Evolutionary conservation across 2,888 invertebrate species (phyloP).

Genomic region (Cryptocheilus praepositus): DNA sequence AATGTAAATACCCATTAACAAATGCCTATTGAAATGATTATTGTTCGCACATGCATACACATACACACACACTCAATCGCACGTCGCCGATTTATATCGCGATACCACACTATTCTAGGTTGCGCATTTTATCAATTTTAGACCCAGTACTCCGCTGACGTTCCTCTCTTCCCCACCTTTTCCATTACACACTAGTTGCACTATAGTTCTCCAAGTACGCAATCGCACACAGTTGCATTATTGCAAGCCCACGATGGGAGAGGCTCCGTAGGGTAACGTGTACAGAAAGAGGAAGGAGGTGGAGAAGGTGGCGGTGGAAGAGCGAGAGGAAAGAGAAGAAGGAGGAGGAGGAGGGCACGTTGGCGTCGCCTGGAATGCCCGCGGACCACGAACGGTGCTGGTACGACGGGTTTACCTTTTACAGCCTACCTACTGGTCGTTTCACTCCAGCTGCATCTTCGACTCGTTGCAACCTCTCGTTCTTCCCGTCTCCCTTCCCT

Average conservation of each 20-base stretch:
- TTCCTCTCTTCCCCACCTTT: not conserved
- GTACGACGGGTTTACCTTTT: slow-evolving; percentile 61
- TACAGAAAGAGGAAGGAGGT: slow-evolving; percentile 29
- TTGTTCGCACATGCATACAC: no score
- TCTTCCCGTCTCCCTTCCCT: slow-evolving; percentile 15
- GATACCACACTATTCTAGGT: no score
- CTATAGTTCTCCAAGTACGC: slow-evolving; percentile 45
- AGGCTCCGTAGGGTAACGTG: slow-evolving; percentile 32
- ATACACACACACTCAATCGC: no score
- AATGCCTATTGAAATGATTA: no score
- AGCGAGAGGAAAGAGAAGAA: slow-evolving; percentile 39
- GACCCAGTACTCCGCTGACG: not conserved
- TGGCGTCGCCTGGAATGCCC: slow-evolving; percentile 60
- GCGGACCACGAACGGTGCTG: slow-evolving; percentile 59
- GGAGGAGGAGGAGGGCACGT: slow-evolving; percentile 51
- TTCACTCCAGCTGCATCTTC: slow-evolving; percentile 61
- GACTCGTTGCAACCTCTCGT: slow-evolving; percentile 32
- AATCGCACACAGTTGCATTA: slow-evolving; percentile 62
- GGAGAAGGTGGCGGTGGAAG: slow-evolving; percentile 27
- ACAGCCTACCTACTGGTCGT: slow-evolving; percentile 67
- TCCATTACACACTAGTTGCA: slow-evolving; percentile 23
- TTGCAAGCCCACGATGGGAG: slow-evolving; percentile 47
- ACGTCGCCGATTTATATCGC: no score
- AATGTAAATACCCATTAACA: no score
- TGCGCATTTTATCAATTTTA: no score